These are phyloP conservation scores for Apus apus DNA, from an alignment of 2,113 vertebrate species.

Conservation along the genomic window DNA sequence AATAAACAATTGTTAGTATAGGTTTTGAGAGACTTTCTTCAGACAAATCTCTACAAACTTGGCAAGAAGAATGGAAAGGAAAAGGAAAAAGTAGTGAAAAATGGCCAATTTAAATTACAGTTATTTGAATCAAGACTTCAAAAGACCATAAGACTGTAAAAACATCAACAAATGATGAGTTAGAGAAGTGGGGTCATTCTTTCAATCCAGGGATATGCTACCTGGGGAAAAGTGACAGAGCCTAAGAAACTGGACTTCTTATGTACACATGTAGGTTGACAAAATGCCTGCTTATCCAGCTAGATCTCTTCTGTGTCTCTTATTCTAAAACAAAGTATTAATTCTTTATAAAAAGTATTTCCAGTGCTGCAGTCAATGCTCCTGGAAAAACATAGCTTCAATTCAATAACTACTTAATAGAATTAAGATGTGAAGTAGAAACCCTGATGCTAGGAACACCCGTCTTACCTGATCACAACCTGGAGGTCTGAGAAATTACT, in stretches of 20 bases:
- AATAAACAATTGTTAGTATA: neutral
- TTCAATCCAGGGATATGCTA: neutral
- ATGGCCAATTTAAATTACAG: neutral
- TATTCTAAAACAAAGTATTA: neutral
- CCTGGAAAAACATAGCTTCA: neutral
- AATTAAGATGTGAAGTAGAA: neutral
- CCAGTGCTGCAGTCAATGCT: neutral
- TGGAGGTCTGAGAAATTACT: neutral
- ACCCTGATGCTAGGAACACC: neutral
- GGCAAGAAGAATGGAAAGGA: neutral
- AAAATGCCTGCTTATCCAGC: neutral
- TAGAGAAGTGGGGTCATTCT: neutral
- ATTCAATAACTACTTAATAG: neutral
- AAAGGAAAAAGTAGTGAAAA: neutral
- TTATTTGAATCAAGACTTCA: neutral
- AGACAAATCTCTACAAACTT: neutral
- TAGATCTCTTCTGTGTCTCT: neutral
- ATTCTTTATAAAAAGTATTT: neutral
- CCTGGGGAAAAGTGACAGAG: neutral
- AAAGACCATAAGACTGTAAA: neutral
- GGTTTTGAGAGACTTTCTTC: neutral
- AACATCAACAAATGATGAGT: neutral
- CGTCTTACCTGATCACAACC: neutral
- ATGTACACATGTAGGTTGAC: accelerated
- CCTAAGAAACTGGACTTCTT: neutral